A percentile compares a stretch with the other conserved stretches of the same genome.
phyloP scores from a whole-genome alignment of 2,888 invertebrate genomes.

The Amphipyra tragopoginis region DNA sequence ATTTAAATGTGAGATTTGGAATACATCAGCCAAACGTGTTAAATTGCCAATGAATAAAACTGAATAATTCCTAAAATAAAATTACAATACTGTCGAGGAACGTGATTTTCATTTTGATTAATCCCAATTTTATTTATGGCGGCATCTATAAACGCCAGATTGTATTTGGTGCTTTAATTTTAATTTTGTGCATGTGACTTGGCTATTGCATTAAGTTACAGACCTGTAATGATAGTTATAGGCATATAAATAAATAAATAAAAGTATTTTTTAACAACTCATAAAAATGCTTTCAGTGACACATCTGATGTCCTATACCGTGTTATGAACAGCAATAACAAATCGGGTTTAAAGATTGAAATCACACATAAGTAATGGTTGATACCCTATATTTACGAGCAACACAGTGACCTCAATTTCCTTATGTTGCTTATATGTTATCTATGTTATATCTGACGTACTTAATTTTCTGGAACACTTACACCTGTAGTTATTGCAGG shows the following conservation, averaged over 20 bases:
- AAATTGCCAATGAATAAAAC: too few species aligned
- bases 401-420: slow-evolving; percentile 22
- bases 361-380: slow-evolving; percentile 34
- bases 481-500: background rate
- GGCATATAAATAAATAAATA: too few species aligned
- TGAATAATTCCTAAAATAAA: too few species aligned
- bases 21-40: slow-evolving; percentile 15
- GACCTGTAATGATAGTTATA: too few species aligned
- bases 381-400: slow-evolving; percentile 36
- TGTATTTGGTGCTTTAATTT: too few species aligned
- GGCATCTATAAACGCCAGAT: too few species aligned
- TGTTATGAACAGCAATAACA: slow-evolving; percentile 14
- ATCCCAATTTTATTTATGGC: too few species aligned
- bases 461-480: slow-evolving; percentile 13
- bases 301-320: background rate
- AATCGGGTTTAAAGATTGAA: slow-evolving; percentile 25
- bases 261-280: too few species aligned
- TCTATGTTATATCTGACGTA: slow-evolving; percentile 16
- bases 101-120: too few species aligned
- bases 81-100: too few species aligned
- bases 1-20: slow-evolving; percentile 32
- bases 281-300: background rate
- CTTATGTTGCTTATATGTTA: slow-evolving; percentile 24
- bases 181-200: too few species aligned
- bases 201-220: too few species aligned